A percentile compares a stretch with the other conserved stretches of the same genome.
phyloP scores from a whole-genome alignment of 2,888 invertebrate genomes.

The Drosophila stalkeri region DNA sequence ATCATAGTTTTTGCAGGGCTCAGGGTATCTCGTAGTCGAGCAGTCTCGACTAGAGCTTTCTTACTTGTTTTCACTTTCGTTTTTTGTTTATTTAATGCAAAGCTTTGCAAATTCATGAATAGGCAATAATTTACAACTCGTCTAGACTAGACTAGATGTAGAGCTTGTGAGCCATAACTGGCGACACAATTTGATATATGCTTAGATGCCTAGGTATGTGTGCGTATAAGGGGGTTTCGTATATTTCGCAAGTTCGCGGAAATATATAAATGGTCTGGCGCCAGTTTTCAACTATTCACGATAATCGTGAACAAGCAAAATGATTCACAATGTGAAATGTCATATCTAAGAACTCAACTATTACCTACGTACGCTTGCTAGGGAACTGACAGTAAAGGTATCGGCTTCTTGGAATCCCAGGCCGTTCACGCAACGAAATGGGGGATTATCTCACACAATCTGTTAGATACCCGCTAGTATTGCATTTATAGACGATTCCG shows the following conservation, averaged over 20 bases:
- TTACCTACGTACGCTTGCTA: not conserved
- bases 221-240: no score
- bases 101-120: no score
- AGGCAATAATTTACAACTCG: no score
- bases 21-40: no score
- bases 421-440: conserved; percentile 14
- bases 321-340: conserved; percentile 27
- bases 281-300: conserved; percentile 55
- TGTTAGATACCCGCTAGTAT: not conserved
- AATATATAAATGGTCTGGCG: conserved; percentile 53
- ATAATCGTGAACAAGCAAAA: conserved; percentile 54
- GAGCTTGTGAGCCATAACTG: no score
- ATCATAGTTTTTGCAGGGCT: no score
- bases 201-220: no score
- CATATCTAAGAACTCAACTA: conserved; percentile 4
- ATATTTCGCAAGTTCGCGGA: conserved; percentile 42
- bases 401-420: conserved; percentile 30
- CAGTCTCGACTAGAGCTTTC: no score
- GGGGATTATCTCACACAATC: conserved; percentile 11
- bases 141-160: no score
- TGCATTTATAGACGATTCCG: conserved; percentile 21
- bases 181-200: no score
- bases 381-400: not conserved
- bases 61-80: conserved; percentile 9
- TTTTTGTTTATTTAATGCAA: conserved; percentile 7